Base-by-base conservation (phyloP, 2,113 vertebrate species). In the Engraulis encrasicolus region DNA sequence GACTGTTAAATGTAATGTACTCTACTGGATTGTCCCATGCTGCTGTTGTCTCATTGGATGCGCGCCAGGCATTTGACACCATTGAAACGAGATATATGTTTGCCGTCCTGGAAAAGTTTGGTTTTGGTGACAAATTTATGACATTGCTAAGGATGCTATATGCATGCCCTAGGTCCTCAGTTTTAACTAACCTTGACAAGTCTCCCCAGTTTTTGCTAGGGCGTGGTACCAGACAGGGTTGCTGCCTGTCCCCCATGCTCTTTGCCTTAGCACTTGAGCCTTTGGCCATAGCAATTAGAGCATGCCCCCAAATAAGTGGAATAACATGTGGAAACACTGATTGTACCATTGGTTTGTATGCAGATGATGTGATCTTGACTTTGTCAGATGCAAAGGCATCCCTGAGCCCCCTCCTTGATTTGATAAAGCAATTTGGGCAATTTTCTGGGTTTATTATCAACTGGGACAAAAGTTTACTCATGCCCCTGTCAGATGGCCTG, bases 231-330 rank as follows among this genome's bases (percentile, higher is more conserved):
- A 83, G 81, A 23, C n/a, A 78, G 82, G 82, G 82, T 15, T 83
- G 82, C 48, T 78, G 71, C 23, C 71, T 83, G 31, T 83, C 82
- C 45, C 66, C 82, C 1, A 78, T 78, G 45, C 71, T 83, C 15
- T 83, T 83, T 78, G 82, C 71, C 27, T 27, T 83, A 45, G 45
- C 82, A 50, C 82, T 78, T 6, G 23, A 83, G 50, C 66, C 45
- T 6, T 37, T 78, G 40, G 82, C 66, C 11, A 83, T 83, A 20
- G 19, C 71, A 36, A 78, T 83, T 50, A 78, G 66, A 83, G 82
- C 71, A 11, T 78, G 40, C 27, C n/a, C 66, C 14, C 45, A 78
- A 18, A 78, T 78, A 12, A 36, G n/a, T 78, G 40, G 82, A 6
- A 83, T 78, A 83, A 78, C 6, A 14, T 80, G 48, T 80, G 45